Conservation (phyloP, 2,113 vertebrate genomes). For the Anhinga anhinga region DNA sequence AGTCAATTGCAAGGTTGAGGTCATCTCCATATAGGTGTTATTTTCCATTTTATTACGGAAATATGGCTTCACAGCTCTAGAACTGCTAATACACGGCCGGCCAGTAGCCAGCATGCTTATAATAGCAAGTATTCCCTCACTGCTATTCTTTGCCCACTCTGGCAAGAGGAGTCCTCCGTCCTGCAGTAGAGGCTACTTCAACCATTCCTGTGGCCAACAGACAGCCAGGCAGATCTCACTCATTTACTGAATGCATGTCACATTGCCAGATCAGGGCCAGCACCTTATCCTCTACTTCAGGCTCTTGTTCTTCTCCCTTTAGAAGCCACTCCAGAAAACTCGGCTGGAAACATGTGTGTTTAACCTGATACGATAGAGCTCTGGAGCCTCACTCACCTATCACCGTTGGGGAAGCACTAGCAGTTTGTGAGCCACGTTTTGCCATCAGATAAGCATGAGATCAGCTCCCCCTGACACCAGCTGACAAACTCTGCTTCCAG, state of each 20-base stretch:
- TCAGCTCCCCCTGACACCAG: conserved; percentile 18
- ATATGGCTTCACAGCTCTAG: conserved; percentile 22
- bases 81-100: background rate
- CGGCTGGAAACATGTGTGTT: background rate
- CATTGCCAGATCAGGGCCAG: background rate
- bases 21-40: conserved; percentile 32
- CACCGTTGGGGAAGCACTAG: background rate
- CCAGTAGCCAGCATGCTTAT: conserved; percentile 8
- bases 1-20: conserved; percentile 2
- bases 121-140: conserved; percentile 17
- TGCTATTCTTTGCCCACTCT: background rate
- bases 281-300: background rate
- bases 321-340: background rate
- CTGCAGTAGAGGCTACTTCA: background rate
- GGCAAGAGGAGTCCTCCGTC: background rate
- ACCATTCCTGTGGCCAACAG: background rate
- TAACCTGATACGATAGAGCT: background rate
- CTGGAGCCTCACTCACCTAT: background rate
- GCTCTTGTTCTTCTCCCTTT: background rate
- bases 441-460: conserved; percentile 20
- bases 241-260: background rate
- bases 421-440: background rate
- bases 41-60: conserved; percentile 26
- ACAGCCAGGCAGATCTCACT: background rate
- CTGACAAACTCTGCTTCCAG: conserved; percentile 38